Evolutionary conservation across 2,797 vertebrate genomes (phyloP).

Genomic region (Morelia viridis): DNA sequence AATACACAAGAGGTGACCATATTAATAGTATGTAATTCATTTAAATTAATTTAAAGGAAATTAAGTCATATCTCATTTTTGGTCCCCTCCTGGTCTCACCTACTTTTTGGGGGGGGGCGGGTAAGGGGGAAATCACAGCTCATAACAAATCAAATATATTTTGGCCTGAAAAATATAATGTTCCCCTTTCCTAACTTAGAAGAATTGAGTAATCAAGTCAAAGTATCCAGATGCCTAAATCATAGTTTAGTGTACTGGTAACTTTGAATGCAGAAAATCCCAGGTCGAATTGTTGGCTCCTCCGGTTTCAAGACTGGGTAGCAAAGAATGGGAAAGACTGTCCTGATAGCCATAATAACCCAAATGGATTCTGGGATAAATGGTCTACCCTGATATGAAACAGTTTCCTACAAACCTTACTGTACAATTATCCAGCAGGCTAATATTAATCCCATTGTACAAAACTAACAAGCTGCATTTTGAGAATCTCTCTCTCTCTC

Average conservation of each 20-base stretch:
- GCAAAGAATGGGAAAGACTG: not conserved
- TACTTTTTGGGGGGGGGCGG: no score
- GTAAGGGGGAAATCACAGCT: no score
- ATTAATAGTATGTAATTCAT: no score
- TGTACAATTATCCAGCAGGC: constrained; percentile 57
- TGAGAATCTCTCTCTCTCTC: constrained; percentile 46
- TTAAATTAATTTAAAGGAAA: no score
- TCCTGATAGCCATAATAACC: not conserved
- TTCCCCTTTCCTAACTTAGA: not conserved
- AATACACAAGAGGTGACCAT: no score
- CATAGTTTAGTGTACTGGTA: not conserved
- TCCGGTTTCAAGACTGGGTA: not conserved
- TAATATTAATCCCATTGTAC: constrained; percentile 56
- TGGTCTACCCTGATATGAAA: not conserved
- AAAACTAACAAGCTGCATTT: constrained; percentile 72
- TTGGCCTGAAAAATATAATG: no score
- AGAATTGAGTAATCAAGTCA: not conserved
- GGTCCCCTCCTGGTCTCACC: no score
- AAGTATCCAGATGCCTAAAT: no score
- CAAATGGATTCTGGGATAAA: not conserved
- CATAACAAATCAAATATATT: no score
- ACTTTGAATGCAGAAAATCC: no score
- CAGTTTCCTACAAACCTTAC: not conserved
- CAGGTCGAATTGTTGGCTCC: not conserved
- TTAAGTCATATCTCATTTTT: no score